phyloP scores from a whole-genome alignment of 2,888 invertebrate genomes.

The Stenoptilia bipunctidactyla region DNA sequence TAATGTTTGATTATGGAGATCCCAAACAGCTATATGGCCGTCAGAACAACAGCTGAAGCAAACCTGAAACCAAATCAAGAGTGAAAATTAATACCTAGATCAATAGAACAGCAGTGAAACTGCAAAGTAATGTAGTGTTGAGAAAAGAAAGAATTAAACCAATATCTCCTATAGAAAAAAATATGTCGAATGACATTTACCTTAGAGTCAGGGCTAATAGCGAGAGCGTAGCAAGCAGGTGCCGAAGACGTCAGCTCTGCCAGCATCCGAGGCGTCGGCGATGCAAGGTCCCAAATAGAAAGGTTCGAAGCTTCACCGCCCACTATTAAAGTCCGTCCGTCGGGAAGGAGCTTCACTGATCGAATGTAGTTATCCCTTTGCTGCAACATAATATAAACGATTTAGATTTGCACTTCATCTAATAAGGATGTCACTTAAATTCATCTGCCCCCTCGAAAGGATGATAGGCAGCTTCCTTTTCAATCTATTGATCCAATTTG shows the following conservation, averaged over 20 bases:
- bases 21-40: conserved; percentile 98
- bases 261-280: conserved; percentile 92
- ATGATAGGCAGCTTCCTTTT: too few species aligned
- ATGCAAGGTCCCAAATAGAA: conserved; percentile 93
- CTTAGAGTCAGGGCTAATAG: conserved; percentile 96
- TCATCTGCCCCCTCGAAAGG: too few species aligned
- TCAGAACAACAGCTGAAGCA: conserved; percentile 99
- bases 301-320: conserved; percentile 97
- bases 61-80: conserved; percentile 53
- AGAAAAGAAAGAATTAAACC: too few species aligned
- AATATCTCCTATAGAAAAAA: too few species aligned
- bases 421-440: too few species aligned
- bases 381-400: too few species aligned
- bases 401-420: too few species aligned
- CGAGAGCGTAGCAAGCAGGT: conserved; percentile 97
- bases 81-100: too few species aligned
- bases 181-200: too few species aligned
- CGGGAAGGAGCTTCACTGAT: conserved; percentile 92
- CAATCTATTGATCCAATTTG: too few species aligned
- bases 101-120: too few species aligned
- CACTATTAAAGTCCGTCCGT: conserved; percentile 94
- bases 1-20: conserved; percentile 89
- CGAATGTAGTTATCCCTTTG: conserved; percentile 96
- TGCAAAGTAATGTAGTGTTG: too few species aligned
- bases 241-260: conserved; percentile 92